These are phyloP conservation scores for Oeneis ivallda DNA, from an alignment of 2,888 invertebrate genomes.

Conservation along the genomic window DNA sequence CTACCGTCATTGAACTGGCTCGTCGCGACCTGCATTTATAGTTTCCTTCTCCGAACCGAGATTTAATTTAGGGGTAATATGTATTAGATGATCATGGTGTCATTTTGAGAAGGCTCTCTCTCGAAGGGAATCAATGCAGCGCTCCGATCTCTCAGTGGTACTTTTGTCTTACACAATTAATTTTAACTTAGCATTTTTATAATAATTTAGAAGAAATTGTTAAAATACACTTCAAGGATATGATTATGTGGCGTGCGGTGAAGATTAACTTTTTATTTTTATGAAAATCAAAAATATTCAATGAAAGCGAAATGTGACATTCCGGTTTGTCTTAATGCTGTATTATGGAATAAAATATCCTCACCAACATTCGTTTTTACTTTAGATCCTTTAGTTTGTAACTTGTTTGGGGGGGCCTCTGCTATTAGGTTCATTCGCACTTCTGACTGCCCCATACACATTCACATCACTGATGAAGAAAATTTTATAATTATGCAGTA, in stretches of 20 bases:
- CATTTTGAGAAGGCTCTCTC: conserved; percentile 70
- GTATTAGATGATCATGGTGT: conserved; percentile 75
- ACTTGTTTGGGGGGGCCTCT: background rate
- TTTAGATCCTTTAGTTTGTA: conserved; percentile 30
- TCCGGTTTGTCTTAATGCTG: conserved; percentile 82
- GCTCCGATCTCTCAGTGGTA: conserved; percentile 73
- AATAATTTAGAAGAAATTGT: conserved; percentile 80
- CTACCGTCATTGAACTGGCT: conserved; percentile 59
- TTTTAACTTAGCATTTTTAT: conserved; percentile 82
- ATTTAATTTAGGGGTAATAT: conserved; percentile 77
- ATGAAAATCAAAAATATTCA: conserved; percentile 66
- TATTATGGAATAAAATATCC: conserved; percentile 83
- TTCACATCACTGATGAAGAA: too few relatives aligned
- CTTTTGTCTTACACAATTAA: conserved; percentile 79
- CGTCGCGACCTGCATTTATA: conserved; percentile 75
- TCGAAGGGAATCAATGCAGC: conserved; percentile 53
- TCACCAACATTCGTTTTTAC: conserved; percentile 73
- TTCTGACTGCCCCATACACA: background rate
- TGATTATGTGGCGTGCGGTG: conserved; percentile 73
- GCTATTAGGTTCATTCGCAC: background rate
- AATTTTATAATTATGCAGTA: too few relatives aligned
- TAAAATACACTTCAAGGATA: conserved; percentile 66
- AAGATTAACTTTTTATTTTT: conserved; percentile 74
- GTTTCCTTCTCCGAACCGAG: conserved; percentile 73
- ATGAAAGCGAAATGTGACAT: conserved; percentile 78